Evolutionary conservation across 2,888 invertebrate genomes (phyloP), one percentile per base, ranked within the genome.

Genomic region (Palloptera scutellata): DNA sequence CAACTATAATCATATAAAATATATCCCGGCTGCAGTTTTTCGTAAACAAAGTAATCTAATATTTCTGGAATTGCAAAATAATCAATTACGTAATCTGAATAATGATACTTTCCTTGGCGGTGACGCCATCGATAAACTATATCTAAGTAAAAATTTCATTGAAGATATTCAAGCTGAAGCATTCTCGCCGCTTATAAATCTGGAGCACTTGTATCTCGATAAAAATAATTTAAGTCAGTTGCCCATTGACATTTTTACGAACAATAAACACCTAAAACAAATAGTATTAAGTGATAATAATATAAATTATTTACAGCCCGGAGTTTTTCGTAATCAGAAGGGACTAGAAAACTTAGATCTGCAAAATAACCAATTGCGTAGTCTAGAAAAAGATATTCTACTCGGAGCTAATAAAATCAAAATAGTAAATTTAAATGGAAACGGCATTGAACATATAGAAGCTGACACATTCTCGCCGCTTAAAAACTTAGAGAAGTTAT

Each of bases 211-310:
- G 6, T 30, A 30, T 30, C 30, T 30, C 2, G 6, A 2, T 6
- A 30, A 30, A 30, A 30, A 30, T 30, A 30, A 30, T 30, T 30
- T 30, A 30, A 30, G 30, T 30, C 30, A 4, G 30, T 79, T 90
- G 42, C 88, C 89, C 0, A 86, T 86, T 67, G 85, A 87, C 73
- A 81, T 90, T 19, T 89, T 91, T 71, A 86, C 86, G 69, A 86
- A 87, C 10, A 81, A 90, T 58, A 86, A 86, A 67, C 87, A 85
- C 74, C 83, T 92, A 45, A 86, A 88, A 73, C 86, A 87, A 64
- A 86, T 92, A 62, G 91, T 91, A 82, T 84, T 92, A 74, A 90
- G 89, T 59, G 87, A 88, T 76, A 93, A 93, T 80, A 87, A 89
- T 67, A 84, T 94, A 76, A 86, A 86, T 55, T 84, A 86, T 75